A percentile compares a stretch with the other conserved stretches of the same genome.
These are phyloP conservation scores for Syrista parreyssii DNA, from an alignment of 2,888 invertebrate species.

Conservation along the genomic window DNA sequence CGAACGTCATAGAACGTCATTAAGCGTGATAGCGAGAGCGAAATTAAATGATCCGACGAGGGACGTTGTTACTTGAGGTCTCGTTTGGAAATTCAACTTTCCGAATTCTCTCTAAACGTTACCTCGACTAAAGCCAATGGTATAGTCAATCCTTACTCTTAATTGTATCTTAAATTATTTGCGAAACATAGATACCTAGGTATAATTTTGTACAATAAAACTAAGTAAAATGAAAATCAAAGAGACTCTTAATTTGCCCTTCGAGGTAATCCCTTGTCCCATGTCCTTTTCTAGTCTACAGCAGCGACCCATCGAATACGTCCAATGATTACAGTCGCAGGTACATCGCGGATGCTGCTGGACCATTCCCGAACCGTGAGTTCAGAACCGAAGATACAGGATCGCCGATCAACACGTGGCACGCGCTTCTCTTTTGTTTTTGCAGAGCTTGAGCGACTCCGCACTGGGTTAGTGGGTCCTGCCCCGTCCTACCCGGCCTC, in stretches of 20 bases:
- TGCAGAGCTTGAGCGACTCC: conserved; percentile 57
- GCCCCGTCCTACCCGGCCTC: conserved; percentile 40
- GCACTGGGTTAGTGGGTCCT: conserved; percentile 63
- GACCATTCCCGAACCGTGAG: too few relatives aligned
- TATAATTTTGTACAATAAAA: conserved; percentile 55
- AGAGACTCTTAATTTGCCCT: neutral
- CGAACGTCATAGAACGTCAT: neutral
- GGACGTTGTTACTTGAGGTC: conserved; percentile 48
- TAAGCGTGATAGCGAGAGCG: neutral
- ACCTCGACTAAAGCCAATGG: conserved; percentile 46
- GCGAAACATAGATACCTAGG: conserved; percentile 39
- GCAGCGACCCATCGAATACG: too few relatives aligned
- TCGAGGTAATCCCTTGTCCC: neutral
- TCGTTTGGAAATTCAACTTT: conserved; percentile 45
- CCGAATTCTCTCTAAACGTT: conserved; percentile 44
- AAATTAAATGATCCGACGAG: neutral
- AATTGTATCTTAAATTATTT: conserved; percentile 42
- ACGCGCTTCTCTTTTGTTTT: conserved; percentile 62
- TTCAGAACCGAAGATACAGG: neutral
- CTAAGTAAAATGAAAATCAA: conserved; percentile 7
- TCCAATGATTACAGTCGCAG: neutral
- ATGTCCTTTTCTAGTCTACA: neutral
- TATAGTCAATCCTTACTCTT: conserved; percentile 37
- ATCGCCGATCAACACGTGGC: conserved; percentile 46
- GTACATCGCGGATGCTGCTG: neutral